These are phyloP conservation scores for Isichthys henryi DNA, from an alignment of 2,113 vertebrate genomes.

Conservation along the genomic window DNA sequence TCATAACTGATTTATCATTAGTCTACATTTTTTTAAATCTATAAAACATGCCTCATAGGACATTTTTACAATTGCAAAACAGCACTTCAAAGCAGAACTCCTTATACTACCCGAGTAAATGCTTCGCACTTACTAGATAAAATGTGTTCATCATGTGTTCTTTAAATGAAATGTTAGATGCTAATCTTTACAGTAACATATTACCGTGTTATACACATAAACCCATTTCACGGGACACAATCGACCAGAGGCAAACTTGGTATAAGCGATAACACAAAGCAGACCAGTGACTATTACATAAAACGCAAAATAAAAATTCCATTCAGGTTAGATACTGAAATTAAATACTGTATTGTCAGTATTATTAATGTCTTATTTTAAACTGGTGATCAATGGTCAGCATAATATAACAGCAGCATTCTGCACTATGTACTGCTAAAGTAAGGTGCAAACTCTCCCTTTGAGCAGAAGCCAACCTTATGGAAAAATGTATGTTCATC, in stretches of 20 bases:
- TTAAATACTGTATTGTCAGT: neutral
- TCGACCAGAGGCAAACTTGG: neutral
- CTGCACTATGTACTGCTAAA: neutral
- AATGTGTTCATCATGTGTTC: neutral
- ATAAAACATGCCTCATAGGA: neutral
- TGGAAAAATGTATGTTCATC: neutral
- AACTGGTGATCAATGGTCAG: neutral
- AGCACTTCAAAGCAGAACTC: neutral
- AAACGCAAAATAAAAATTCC: neutral
- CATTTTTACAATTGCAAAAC: neutral
- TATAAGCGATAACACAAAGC: neutral
- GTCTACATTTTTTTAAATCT: neutral
- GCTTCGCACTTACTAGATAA: neutral
- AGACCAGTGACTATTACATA: neutral
- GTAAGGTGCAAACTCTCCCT: neutral
- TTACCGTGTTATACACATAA: neutral
- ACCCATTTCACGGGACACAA: neutral
- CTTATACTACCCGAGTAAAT: neutral
- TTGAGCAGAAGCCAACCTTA: neutral
- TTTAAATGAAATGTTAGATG: neutral
- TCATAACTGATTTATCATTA: neutral
- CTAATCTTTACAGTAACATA: neutral
- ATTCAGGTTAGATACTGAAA: neutral
- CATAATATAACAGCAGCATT: neutral
- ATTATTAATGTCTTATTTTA: neutral